These are phyloP conservation scores for Palythoa heliodiscus DNA, from an alignment of 92 coral and sea anemone genomes.

Conservation along the genomic window DNA sequence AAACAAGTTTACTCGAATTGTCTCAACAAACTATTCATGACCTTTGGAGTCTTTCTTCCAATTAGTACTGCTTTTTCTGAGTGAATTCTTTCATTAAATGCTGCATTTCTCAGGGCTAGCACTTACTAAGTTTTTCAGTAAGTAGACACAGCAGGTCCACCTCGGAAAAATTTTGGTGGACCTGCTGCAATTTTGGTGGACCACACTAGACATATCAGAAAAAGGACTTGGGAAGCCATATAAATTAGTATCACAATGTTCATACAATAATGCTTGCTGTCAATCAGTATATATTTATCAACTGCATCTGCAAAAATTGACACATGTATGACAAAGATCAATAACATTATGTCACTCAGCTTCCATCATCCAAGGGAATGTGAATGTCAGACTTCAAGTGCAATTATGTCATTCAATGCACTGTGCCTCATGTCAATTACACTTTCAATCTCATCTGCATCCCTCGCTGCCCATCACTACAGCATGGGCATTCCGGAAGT, in stretches of 20 bases:
- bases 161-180: slow-evolving; percentile 33
- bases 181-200: slow-evolving; percentile 48
- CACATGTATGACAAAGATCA: slow-evolving; percentile 14
- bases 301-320: slow-evolving; percentile 31
- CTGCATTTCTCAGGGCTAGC: not conserved
- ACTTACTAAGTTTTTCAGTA: slow-evolving; percentile 3
- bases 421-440: slow-evolving; percentile 8
- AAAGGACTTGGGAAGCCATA: slow-evolving; percentile 9
- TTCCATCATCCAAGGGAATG: not conserved
- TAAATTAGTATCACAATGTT: not conserved
- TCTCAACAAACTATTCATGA: no score
- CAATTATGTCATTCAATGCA: slow-evolving; percentile 42
- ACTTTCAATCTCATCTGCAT: slow-evolving; percentile 33
- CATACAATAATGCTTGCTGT: not conserved
- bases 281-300: slow-evolving; percentile 12
- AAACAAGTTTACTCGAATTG: no score
- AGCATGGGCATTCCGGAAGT: slow-evolving; percentile 28
- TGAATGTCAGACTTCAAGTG: slow-evolving; percentile 26
- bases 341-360: slow-evolving; percentile 20
- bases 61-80: no score
- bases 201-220: slow-evolving; percentile 31
- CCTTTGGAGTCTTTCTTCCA: no score
- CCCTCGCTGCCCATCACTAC: slow-evolving; percentile 8
- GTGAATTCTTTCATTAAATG: no score
- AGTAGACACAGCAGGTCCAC: slow-evolving; percentile 40